Base-by-base conservation (phyloP, 2,888 invertebrate species). In the Lepidonotus clava region DNA sequence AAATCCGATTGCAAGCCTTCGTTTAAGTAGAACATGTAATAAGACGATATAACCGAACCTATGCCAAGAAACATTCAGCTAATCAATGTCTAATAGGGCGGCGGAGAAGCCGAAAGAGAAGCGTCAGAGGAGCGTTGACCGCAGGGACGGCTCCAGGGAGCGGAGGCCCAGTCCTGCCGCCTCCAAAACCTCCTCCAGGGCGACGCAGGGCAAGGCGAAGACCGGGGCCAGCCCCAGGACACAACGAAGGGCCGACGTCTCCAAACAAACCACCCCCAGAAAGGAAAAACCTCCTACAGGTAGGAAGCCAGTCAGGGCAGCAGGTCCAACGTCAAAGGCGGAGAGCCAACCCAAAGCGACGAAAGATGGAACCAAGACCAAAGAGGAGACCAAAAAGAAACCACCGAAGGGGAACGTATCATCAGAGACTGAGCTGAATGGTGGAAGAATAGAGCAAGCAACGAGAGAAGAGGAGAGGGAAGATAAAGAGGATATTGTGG, bases 271-370 rank as follows among this genome's bases (percentile, higher is more conserved):
- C 6, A 41, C 80, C 1, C 80, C 80, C 1, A 80, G 24, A 34
- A 40, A n/a, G 32, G 80, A 80, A 46, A 46, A 80, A 28, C 80
- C 80, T 24, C 11, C 80, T 18, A n/a, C 80, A 46, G 46, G 4
- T 6, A 80, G 18, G 28, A 80, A 80, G 46, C 24, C 41, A 0
- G 28, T 4, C 41, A 41, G 18, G 32, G 32, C 11, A 5, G 46
- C 80, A 80, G 51, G 11, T 21, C 21, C 51, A 11, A 51, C 51
- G 14, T 51, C 21, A 21, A 51, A 51, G 21, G 14, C 51, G 51
- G 21, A 51, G 51, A 51, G 21, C 51, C 51, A 14, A 11, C 28
- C 24, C 11, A 0, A 46, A 11, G 24, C 46, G 24, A 21, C 24
- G 32, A 24, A 66, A 8, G n/a, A 66, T 24, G 6, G 14, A 24